phyloP scores from a whole-genome alignment of 2,888 invertebrate genomes.

The Nomada hirtipes region DNA sequence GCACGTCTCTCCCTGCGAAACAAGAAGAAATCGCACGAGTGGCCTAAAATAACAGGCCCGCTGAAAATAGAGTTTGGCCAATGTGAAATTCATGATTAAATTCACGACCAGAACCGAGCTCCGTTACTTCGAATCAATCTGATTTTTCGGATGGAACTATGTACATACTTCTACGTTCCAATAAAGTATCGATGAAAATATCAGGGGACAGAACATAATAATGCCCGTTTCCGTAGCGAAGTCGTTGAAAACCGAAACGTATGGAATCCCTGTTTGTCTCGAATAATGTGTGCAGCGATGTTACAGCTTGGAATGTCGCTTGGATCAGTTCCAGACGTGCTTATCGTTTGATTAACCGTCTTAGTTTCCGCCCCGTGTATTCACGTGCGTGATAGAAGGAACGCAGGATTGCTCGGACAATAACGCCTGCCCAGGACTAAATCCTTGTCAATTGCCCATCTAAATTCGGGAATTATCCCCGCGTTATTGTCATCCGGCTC shows the following conservation, averaged over 20 bases:
- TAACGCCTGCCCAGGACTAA: slow-evolving; percentile 30
- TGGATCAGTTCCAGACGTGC: slow-evolving; percentile 70
- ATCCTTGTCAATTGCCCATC: slow-evolving; percentile 58
- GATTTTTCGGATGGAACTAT: neutral
- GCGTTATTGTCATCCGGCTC: slow-evolving; percentile 43
- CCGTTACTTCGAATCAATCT: neutral
- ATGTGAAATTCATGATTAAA: slow-evolving; percentile 20
- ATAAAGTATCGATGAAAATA: neutral
- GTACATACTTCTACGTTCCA: neutral
- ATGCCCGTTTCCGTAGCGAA: neutral
- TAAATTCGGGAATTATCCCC: slow-evolving; percentile 58
- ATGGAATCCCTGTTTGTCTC: slow-evolving; percentile 31
- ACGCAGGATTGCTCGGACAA: slow-evolving; percentile 47
- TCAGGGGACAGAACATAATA: neutral
- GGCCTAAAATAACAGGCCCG: slow-evolving; percentile 22
- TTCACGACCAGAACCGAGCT: neutral
- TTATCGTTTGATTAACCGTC: slow-evolving; percentile 71
- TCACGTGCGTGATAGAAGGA: slow-evolving; percentile 53
- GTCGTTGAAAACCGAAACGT: slow-evolving; percentile 28
- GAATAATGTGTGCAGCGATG: slow-evolving; percentile 39
- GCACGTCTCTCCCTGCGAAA: neutral
- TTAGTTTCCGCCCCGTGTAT: slow-evolving; percentile 55
- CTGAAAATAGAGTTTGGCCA: slow-evolving; percentile 4
- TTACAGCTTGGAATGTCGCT: slow-evolving; percentile 51
- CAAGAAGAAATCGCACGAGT: neutral